Percentiles rank a stretch among this genome's conserved stretches.
Conservation (phyloP, 1,140 invertebrate species). For the Neodiprion lecontei region DNA sequence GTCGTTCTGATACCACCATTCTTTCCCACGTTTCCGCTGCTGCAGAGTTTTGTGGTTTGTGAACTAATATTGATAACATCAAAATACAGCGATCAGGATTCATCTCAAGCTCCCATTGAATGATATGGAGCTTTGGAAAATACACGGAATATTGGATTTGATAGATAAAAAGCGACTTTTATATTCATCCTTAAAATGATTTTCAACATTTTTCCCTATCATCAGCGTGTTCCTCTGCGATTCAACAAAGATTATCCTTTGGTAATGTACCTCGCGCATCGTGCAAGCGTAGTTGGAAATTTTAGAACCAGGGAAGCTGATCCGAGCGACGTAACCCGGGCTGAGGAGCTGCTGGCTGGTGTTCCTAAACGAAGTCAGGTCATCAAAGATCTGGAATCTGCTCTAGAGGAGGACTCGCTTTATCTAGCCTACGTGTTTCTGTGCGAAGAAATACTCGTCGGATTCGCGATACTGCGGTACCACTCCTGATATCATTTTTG, state of each 20-base stretch:
- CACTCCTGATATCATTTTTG: slow-evolving; percentile 21
- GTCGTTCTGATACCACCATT: slow-evolving; percentile 69
- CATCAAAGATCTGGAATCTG: slow-evolving; percentile 38
- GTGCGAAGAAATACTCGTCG: slow-evolving; percentile 60
- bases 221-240: slow-evolving; percentile 67
- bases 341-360: slow-evolving; percentile 35
- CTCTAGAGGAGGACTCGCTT: slow-evolving; percentile 8
- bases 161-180: too few species aligned
- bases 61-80: too few species aligned
- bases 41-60: slow-evolving; percentile 69
- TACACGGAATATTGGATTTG: too few species aligned
- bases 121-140: too few species aligned
- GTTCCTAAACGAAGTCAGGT: slow-evolving; percentile 29
- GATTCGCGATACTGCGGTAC: slow-evolving; percentile 57
- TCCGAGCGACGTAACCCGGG: slow-evolving; percentile 30
- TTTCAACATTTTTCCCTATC: slow-evolving; percentile 24
- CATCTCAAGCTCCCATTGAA: too few species aligned
- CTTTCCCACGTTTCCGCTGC: slow-evolving; percentile 65
- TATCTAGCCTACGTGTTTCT: slow-evolving; percentile 52
- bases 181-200: not conserved
- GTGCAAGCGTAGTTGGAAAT: slow-evolving; percentile 62
- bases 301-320: slow-evolving; percentile 32
- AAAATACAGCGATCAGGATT: too few species aligned
- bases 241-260: slow-evolving; percentile 64
- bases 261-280: slow-evolving; percentile 71